Evolutionary conservation across 1,140 invertebrate genomes (phyloP).

Genomic region (Achroia grisella): DNA sequence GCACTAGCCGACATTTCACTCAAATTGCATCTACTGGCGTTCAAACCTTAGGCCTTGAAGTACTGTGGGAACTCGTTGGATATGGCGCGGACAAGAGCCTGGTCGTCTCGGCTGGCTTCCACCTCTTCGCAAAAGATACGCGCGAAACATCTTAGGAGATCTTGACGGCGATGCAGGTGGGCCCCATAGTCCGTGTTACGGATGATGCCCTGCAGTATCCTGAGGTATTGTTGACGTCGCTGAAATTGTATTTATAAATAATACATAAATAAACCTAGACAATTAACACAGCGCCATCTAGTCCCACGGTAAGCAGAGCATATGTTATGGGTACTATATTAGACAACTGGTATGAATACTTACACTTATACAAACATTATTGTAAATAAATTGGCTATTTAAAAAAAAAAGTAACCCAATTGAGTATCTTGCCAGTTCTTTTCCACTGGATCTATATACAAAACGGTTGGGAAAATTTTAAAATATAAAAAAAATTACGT

Average conservation of each 20-base stretch:
- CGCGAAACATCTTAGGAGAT: conserved; percentile 86
- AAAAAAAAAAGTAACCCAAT: no score
- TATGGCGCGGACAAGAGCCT: conserved; percentile 84
- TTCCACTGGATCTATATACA: no score
- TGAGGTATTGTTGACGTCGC: conserved; percentile 83
- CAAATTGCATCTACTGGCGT: background rate
- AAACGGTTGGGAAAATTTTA: no score
- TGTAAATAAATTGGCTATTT: no score
- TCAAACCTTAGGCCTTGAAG: conserved; percentile 77
- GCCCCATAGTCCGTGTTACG: conserved; percentile 84
- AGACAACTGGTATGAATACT: no score
- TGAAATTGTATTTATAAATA: conserved; percentile 35
- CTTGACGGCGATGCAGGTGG: conserved; percentile 83
- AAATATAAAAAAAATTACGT: no score
- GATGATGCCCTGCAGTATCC: conserved; percentile 84
- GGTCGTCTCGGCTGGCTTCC: conserved; percentile 81
- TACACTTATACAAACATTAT: no score
- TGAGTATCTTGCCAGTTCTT: no score
- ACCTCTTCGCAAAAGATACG: conserved; percentile 89
- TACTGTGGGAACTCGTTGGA: conserved; percentile 89
- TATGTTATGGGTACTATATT: no score
- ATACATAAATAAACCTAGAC: background rate
- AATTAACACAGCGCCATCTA: no score
- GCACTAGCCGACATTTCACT: background rate
- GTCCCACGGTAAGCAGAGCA: no score